Evolutionary conservation across 2,797 vertebrate genomes (phyloP), one percentile per base, ranked within the genome.

Genomic region (Acrocephalus scirpaceus): DNA sequence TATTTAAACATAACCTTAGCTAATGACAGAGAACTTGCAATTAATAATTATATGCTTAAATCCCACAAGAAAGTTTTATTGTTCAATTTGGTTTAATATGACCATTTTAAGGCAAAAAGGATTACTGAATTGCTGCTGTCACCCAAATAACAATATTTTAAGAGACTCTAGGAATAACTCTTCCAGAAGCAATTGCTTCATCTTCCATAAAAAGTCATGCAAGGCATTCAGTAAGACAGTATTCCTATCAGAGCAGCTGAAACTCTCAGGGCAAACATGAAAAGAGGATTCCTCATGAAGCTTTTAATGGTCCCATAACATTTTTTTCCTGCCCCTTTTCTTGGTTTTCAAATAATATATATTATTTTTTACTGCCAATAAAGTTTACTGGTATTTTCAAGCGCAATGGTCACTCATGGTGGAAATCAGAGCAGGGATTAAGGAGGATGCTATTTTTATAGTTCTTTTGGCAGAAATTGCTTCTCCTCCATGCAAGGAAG

Each of bases 141-240:
- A 83, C 82, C 94, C 76, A 86, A 90, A 92, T 38, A 36, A 75
- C 90, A 94, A 40, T 67, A 66, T 78, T 93, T 96, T 70, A 94
- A 88, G 67, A 84, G 76, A 71, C 47, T 66, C 66, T 56, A 75
- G 85, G 73, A 95, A 93, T 81, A 92, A 93, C 42, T 77, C 79
- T 80, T 94, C 79, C 62, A 88, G 62, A 83, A 91, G 85, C 42
- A 93, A 92, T 72, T 90, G 91, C 90, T 94, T 93, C 87, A 92
- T 84, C 82, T 92, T 84, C 95, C 95, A 90, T 91, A 95, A 92
- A 91, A 91, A 93, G 88, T 45, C 36, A 16, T 34, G 66, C 60
- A 86, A 66, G 30, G 76, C 82, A 82, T 79, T 42, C 79, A 83
- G 53, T 30, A 65, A 76, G 67, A 72, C 40, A 88, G 60, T 70